phyloP scores from a whole-genome alignment of 2,797 vertebrate genomes.

The Dipus sagitta region DNA sequence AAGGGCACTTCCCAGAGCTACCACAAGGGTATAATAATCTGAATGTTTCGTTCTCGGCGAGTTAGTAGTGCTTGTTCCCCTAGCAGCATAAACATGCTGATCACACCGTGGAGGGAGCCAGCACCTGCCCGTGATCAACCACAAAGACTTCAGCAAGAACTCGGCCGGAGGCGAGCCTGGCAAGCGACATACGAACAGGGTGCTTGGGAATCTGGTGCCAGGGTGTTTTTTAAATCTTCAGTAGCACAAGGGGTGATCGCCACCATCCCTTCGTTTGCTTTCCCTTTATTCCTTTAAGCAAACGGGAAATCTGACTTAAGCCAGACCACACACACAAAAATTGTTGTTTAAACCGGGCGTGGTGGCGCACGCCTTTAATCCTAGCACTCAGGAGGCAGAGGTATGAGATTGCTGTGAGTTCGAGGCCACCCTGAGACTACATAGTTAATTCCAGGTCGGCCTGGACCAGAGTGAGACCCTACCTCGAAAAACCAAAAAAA shows the following conservation, averaged over 20 bases:
- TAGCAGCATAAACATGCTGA: background rate
- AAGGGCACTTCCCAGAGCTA: background rate
- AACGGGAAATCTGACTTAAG: constrained; percentile 69
- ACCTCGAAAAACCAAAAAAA: no score
- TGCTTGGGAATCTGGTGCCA: background rate
- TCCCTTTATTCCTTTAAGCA: constrained; percentile 63
- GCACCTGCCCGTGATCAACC: background rate
- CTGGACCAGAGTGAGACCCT: no score
- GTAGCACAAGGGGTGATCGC: background rate
- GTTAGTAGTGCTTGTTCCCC: constrained; percentile 22
- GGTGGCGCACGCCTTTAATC: no score
- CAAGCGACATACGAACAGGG: background rate
- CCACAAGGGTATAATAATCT: background rate
- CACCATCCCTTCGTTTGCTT: constrained; percentile 29
- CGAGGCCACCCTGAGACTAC: no score
- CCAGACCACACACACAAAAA: constrained; percentile 61
- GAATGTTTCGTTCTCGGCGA: background rate
- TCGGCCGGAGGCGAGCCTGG: background rate
- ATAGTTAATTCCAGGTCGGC: no score
- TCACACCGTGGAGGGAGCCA: background rate
- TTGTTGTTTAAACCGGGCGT: constrained; percentile 36
- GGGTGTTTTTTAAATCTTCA: background rate
- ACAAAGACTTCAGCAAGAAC: constrained; percentile 14
- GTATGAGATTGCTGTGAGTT: no score
- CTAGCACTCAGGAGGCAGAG: no score